Conservation (phyloP, 2,888 invertebrate species). For the Cloeon dipterum region DNA sequence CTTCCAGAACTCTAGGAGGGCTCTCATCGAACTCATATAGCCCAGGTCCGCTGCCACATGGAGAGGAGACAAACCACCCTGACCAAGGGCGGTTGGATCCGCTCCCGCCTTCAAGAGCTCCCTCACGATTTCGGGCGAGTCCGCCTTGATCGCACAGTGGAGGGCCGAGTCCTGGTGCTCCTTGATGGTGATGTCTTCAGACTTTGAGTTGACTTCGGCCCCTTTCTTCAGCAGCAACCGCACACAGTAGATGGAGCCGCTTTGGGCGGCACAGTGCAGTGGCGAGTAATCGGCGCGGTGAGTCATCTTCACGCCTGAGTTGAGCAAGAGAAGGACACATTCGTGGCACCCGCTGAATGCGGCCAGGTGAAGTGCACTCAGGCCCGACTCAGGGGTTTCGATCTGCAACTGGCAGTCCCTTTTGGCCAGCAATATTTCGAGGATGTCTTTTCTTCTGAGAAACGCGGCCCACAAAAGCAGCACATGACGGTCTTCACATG, state of each 20-base stretch:
- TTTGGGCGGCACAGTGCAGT: slow-evolving; percentile 74
- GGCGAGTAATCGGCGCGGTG: slow-evolving; percentile 53
- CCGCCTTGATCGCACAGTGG: slow-evolving; percentile 69
- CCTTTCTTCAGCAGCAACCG: slow-evolving; percentile 50
- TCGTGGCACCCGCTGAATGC: slow-evolving; percentile 56
- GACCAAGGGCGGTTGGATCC: slow-evolving; percentile 49
- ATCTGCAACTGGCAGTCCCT: slow-evolving; percentile 46
- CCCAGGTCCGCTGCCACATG: slow-evolving; percentile 64
- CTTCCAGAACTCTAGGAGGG: slow-evolving; percentile 44
- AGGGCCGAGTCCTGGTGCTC: slow-evolving; percentile 25
- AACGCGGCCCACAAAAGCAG: slow-evolving; percentile 53
- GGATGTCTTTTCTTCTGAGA: slow-evolving; percentile 38
- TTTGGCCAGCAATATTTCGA: slow-evolving; percentile 39
- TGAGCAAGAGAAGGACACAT: slow-evolving; percentile 42
- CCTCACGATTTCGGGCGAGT: slow-evolving; percentile 54
- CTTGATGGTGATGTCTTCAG: slow-evolving; percentile 9
- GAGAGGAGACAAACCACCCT: slow-evolving; percentile 47
- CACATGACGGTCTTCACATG: too few species aligned
- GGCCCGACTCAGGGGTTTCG: slow-evolving; percentile 44
- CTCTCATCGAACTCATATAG: slow-evolving; percentile 45
- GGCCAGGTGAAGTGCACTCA: slow-evolving; percentile 44
- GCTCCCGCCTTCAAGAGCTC: slow-evolving; percentile 52
- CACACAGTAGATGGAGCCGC: slow-evolving; percentile 60
- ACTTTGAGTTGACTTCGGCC: slow-evolving; percentile 30
- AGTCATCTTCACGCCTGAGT: slow-evolving; percentile 39